Evolutionary conservation across 2,888 invertebrate species (phyloP), one percentile per base, ranked within the genome.

Genomic region (Torymus texanus): DNA sequence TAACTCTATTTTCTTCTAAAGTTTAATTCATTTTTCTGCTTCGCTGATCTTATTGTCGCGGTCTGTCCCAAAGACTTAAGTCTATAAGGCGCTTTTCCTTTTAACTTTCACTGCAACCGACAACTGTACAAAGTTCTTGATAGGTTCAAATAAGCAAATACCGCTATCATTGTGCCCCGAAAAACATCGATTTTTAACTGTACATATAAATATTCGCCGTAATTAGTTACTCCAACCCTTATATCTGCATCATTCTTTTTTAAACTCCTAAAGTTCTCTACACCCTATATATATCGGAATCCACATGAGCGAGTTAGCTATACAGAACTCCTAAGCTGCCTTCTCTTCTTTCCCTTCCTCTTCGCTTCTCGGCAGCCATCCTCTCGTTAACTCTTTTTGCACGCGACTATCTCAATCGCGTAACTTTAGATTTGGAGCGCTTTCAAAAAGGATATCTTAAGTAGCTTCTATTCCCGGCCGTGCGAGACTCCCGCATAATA

Each of bases 381-480:
- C 63, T 65, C 74, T 50, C 75, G 56, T 74, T 65, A n/a, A 21
- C 51, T 62, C 55, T 70, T 56, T 75, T 61, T 61, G 18, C 56
- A n/a, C 21, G n/a, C 18, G 56, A 16, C 10, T 68, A 70, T 76
- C 61, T 70, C 72, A n/a, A 68, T 78, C 67, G 78, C 53, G 66
- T 73, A 79, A 65, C 74, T 70, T 74, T 63, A 70, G 78, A 79
- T 79, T 74, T 79, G 78, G 74, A 79, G 74, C 58, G 74, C 78
- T 79, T 79, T 74, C 78, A 79, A 79, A 74, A 74, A 79, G 41
- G 78, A 74, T 79, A 79, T 56, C 58, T 14, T 24, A 62, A 68
- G 68, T 67, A 56, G 63, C 56, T 71, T 71, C 77, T 77, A 71
- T 65, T 72, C 78, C 62, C 41, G 56, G 65, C 21, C 21, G n/a